Evolutionary conservation across 2,113 vertebrate genomes (phyloP).

Genomic region (Pyrgilauda ruficollis): DNA sequence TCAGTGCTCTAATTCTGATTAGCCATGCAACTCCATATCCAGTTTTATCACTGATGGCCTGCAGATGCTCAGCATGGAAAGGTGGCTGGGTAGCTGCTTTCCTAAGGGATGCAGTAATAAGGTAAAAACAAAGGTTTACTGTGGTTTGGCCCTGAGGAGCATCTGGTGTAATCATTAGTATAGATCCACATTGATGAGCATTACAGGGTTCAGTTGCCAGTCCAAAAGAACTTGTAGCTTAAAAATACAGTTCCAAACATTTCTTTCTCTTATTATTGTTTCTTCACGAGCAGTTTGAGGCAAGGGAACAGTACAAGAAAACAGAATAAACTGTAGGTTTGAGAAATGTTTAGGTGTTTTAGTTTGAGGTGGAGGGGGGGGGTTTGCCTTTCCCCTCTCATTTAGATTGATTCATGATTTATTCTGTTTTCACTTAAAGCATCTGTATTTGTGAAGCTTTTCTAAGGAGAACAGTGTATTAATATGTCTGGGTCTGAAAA

Average conservation of each 20-base stretch:
- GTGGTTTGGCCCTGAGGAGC: not conserved
- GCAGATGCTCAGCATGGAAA: not conserved
- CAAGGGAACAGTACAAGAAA: not conserved
- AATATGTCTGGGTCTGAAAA: conserved; percentile 27
- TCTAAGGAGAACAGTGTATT: not conserved
- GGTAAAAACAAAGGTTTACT: not conserved
- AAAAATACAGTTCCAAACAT: not conserved
- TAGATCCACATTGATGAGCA: not conserved
- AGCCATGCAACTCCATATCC: not conserved
- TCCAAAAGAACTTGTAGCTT: not conserved
- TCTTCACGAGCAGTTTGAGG: not conserved
- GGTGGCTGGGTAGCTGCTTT: not conserved
- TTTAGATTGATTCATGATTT: not conserved
- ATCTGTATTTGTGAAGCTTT: not conserved
- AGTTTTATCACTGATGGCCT: not conserved
- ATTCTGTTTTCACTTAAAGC: not conserved
- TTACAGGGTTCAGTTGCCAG: not conserved
- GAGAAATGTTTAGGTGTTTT: not conserved
- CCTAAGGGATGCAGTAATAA: not conserved
- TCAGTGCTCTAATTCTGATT: not conserved
- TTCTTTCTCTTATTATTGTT: not conserved
- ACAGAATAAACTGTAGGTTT: not conserved
- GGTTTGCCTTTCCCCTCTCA: not conserved
- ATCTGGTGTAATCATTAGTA: conserved; percentile 9
- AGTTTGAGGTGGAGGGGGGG: not conserved